Evolutionary conservation across 2,113 vertebrate genomes (phyloP).

Genomic region (Amphilophus citrinellus): DNA sequence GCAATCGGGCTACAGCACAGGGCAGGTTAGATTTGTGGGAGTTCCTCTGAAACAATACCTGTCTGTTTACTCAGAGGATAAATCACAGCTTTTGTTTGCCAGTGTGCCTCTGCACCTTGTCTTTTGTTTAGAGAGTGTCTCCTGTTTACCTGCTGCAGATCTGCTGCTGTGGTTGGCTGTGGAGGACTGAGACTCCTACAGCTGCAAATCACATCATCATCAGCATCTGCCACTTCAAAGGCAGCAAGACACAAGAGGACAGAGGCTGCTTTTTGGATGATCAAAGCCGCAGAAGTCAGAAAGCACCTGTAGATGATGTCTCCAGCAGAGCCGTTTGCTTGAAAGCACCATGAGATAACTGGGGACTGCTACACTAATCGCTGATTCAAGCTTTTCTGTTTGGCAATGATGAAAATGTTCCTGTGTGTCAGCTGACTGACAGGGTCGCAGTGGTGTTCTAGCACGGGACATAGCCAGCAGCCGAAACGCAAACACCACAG

Average conservation of each 20-base stretch:
- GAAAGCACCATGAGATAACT: slow-evolving; percentile 63
- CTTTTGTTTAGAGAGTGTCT: slow-evolving; percentile 40
- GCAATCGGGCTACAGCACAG: slow-evolving; percentile 2
- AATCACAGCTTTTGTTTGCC: slow-evolving; percentile 42
- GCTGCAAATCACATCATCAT: slow-evolving; percentile 43
- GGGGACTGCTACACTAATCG: slow-evolving; percentile 19
- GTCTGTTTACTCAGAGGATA: slow-evolving; percentile 4
- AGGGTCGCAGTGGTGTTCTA: slow-evolving; percentile 57
- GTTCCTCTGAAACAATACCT: slow-evolving; percentile 3
- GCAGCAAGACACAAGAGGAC: slow-evolving; percentile 28
- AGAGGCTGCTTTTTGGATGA: slow-evolving; percentile 37
- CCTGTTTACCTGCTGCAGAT: slow-evolving; percentile 58
- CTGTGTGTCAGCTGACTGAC: slow-evolving; percentile 68
- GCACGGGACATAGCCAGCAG: slow-evolving; percentile 39
- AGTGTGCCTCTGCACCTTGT: slow-evolving; percentile 31
- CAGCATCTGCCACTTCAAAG: slow-evolving; percentile 64
- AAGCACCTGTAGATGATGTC: slow-evolving; percentile 60
- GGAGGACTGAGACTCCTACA: slow-evolving; percentile 41
- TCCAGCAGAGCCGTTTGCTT: slow-evolving; percentile 24
- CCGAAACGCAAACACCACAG: slow-evolving; percentile 43
- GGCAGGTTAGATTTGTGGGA: slow-evolving; percentile 16
- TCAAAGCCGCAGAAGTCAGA: slow-evolving; percentile 36
- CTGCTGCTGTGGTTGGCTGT: slow-evolving; percentile 29
- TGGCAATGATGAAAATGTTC: slow-evolving; percentile 45
- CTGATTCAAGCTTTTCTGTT: slow-evolving; percentile 49